These are phyloP conservation scores for Gryllus bimaculatus DNA, from an alignment of 1,140 invertebrate species.

Conservation along the genomic window DNA sequence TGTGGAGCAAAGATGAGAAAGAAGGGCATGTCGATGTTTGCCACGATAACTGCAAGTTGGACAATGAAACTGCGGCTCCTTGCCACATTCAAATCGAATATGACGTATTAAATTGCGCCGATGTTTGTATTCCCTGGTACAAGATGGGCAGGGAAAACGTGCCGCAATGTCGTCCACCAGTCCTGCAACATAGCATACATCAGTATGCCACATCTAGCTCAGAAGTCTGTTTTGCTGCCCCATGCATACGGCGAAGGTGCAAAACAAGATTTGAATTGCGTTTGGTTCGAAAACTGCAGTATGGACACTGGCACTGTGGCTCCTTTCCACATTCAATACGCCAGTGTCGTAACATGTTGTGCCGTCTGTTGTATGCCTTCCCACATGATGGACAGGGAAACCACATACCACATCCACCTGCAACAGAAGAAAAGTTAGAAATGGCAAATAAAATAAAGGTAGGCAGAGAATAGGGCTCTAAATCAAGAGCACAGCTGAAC, in stretches of 20 bases:
- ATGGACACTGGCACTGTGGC: constrained; percentile 25
- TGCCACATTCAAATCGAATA: constrained; percentile 49
- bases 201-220: neutral
- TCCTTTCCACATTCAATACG: constrained; percentile 24
- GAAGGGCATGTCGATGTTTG: neutral
- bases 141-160: constrained; percentile 18
- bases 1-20: neutral
- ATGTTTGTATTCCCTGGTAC: constrained; percentile 35
- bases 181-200: neutral
- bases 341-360: constrained; percentile 20
- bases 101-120: constrained; percentile 44
- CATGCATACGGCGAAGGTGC: constrained; percentile 17
- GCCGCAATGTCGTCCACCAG: neutral
- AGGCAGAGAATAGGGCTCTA: too few species aligned
- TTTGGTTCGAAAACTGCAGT: constrained; percentile 23
- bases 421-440: too few species aligned
- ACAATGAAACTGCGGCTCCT: constrained; percentile 33
- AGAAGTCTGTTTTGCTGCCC: neutral
- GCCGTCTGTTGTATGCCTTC: constrained; percentile 12
- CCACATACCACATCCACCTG: too few species aligned
- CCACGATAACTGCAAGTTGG: constrained; percentile 14
- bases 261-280: constrained; percentile 19
- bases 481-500: too few species aligned
- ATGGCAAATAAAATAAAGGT: too few species aligned
- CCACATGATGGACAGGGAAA: constrained; percentile 19